phyloP scores from a whole-genome alignment of 2,888 invertebrate genomes.

The Tiphia femorata region DNA sequence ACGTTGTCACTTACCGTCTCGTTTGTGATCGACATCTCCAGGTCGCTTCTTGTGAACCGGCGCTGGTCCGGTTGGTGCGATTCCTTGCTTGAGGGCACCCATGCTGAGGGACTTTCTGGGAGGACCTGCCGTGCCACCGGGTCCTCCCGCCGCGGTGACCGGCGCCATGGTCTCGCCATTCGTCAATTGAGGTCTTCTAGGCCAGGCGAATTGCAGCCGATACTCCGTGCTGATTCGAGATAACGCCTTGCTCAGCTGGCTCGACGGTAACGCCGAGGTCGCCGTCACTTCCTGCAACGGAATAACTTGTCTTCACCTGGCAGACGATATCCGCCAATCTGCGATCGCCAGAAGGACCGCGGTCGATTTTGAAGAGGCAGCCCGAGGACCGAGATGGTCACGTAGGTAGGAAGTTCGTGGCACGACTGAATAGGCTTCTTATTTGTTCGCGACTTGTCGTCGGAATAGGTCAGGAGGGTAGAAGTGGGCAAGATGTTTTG shows the following conservation, averaged over 20 bases:
- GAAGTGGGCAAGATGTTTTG: no score
- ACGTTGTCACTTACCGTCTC: conserved; percentile 51
- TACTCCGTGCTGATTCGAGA: conserved; percentile 87
- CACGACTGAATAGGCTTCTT: no score
- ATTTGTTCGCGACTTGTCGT: no score
- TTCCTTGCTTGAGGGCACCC: conserved; percentile 81
- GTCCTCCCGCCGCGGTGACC: conserved; percentile 68
- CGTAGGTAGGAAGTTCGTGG: no score
- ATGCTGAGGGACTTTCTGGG: conserved; percentile 89
- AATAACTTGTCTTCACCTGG: no score
- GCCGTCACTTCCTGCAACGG: conserved; percentile 61
- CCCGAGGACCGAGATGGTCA: no score
- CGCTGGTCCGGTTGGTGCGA: conserved; percentile 69
- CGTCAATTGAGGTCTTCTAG: conserved; percentile 74
- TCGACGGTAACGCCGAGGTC: conserved; percentile 66
- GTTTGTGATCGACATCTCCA: conserved; percentile 75
- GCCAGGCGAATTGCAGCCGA: conserved; percentile 92
- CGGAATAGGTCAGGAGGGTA: no score
- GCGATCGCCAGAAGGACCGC: no score
- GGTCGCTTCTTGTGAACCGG: conserved; percentile 79
- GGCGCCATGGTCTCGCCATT: conserved; percentile 70
- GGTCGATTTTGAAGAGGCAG: no score
- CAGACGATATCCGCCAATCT: no score
- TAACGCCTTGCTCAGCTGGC: conserved; percentile 80
- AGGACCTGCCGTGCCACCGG: conserved; percentile 67